Conservation (phyloP, 2,888 invertebrate genomes). For the Tricholauxania praeusta region DNA sequence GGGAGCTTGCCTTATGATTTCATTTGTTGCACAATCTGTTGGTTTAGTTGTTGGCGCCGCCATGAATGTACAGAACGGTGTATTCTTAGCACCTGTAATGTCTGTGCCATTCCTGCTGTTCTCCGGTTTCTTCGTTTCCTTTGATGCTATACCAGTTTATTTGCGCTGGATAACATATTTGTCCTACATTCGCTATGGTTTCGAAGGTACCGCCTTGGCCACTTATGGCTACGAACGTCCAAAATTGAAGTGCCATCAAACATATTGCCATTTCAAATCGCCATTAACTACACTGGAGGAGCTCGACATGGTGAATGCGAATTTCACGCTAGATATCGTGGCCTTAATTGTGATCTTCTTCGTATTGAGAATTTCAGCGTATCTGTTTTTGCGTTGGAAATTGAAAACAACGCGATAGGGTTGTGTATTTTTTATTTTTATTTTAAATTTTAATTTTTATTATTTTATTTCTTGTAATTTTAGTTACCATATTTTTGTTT, state of each 20-base stretch:
- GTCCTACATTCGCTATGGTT: constrained; percentile 95
- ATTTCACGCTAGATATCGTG: constrained; percentile 82
- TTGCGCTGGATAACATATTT: constrained; percentile 95
- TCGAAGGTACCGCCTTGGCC: constrained; percentile 93
- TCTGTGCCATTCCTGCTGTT: constrained; percentile 95
- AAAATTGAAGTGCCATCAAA: constrained; percentile 84
- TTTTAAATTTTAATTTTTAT: constrained; percentile 37
- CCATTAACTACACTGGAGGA: constrained; percentile 87
- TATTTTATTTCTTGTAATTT: constrained; percentile 47
- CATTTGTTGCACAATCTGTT: constrained; percentile 95
- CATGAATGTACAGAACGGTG: constrained; percentile 95
- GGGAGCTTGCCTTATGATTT: constrained; percentile 87
- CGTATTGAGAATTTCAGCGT: constrained; percentile 83
- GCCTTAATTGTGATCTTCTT: constrained; percentile 85
- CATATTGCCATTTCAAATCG: constrained; percentile 89
- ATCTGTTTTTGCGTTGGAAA: constrained; percentile 89
- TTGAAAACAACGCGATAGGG: constrained; percentile 81
- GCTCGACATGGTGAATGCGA: constrained; percentile 85
- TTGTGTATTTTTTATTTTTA: constrained; percentile 32
- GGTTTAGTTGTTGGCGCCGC: constrained; percentile 96
- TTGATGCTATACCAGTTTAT: constrained; percentile 95
- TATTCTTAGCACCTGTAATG: constrained; percentile 96
- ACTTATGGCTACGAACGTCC: constrained; percentile 89
- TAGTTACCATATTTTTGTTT: constrained; percentile 29
- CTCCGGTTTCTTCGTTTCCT: constrained; percentile 97